phyloP scores from a whole-genome alignment of 2,113 vertebrate genomes.

The Fulmarus glacialis region DNA sequence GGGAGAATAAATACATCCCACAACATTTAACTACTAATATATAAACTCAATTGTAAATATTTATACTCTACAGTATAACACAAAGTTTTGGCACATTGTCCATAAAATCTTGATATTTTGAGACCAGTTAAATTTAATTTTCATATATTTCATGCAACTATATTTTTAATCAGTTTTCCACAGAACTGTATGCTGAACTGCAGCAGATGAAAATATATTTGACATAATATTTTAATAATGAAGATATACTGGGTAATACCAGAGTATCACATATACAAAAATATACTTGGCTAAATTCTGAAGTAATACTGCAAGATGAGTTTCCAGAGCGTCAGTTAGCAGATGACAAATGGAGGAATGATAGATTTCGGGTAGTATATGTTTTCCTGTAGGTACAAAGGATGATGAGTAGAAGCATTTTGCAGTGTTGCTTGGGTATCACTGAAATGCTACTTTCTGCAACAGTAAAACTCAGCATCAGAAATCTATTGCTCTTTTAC shows the following conservation, averaged over 20 bases:
- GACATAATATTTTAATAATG: background rate
- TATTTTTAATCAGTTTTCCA: background rate
- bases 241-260: background rate
- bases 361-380: background rate
- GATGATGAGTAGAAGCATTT: background rate
- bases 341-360: background rate
- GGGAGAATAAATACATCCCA: background rate
- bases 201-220: background rate
- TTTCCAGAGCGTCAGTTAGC: background rate
- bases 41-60: background rate
- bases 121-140: background rate
- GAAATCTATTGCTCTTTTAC: background rate
- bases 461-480: background rate
- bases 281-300: background rate
- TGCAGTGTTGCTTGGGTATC: background rate
- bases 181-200: background rate
- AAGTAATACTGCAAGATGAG: background rate
- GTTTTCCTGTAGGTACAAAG: background rate
- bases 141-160: background rate
- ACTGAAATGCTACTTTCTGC: background rate
- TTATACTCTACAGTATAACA: background rate
- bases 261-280: background rate
- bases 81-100: background rate
- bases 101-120: slow-evolving; percentile 1
- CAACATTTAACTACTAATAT: background rate